Evolutionary conservation across 2,113 vertebrate species (phyloP).

Genomic region (Tricholaema leucomelas): DNA sequence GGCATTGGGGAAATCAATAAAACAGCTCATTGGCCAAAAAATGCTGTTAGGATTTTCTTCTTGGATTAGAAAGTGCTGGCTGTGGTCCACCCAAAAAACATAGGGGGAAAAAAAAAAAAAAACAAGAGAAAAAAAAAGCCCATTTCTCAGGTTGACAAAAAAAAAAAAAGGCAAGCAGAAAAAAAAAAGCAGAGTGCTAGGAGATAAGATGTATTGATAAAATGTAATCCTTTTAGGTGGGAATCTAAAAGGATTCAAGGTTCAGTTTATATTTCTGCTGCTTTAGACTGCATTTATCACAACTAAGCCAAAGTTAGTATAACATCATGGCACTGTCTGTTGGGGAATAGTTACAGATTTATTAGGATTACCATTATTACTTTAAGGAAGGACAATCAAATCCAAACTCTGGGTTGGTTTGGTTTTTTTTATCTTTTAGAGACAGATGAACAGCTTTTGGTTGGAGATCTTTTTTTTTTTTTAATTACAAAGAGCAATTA

Average conservation of each 20-base stretch:
- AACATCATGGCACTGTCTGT: background rate
- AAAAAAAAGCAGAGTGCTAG: background rate
- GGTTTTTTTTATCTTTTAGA: slow-evolving; percentile 44
- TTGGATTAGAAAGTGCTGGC: slow-evolving; percentile 1
- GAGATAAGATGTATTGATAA: slow-evolving; percentile 41
- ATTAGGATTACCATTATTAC: slow-evolving; percentile 53
- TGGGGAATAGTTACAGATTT: slow-evolving; percentile 48
- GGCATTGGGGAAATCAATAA: slow-evolving; percentile 6
- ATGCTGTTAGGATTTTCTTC: background rate
- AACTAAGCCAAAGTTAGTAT: slow-evolving; percentile 43
- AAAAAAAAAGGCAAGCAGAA: slow-evolving; percentile 15
- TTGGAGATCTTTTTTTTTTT: slow-evolving; percentile 54
- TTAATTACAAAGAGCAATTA: slow-evolving; percentile 75
- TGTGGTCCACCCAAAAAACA: background rate
- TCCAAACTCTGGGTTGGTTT: slow-evolving; percentile 52
- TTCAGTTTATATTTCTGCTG: slow-evolving; percentile 43
- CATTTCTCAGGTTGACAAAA: slow-evolving; percentile 17
- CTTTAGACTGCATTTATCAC: slow-evolving; percentile 33
- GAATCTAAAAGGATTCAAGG: slow-evolving; percentile 54
- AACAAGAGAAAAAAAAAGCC: background rate
- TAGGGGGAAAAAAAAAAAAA: background rate
- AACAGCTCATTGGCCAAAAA: background rate
- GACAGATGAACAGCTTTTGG: slow-evolving; percentile 58
- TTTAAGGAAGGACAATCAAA: slow-evolving; percentile 38
- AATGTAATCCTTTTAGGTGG: slow-evolving; percentile 48